A percentile compares a stretch with the other conserved stretches of the same genome.
Conservation (phyloP, 2,888 invertebrate genomes). For the Himalopsyche kuldschensis region DNA sequence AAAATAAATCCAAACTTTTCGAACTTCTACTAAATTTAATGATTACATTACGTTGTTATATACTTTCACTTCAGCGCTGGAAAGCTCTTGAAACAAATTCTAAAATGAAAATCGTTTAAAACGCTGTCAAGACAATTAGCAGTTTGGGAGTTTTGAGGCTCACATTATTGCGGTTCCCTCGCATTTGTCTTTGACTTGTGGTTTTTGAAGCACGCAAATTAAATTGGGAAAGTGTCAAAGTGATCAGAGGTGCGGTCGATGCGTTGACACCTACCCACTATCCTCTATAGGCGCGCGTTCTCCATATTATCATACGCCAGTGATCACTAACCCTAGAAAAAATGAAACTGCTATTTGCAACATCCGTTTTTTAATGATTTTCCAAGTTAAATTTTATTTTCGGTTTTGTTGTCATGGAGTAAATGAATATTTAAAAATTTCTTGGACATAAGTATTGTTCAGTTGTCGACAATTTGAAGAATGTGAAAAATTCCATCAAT, state of each 20-base stretch:
- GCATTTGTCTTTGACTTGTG: slow-evolving; percentile 31
- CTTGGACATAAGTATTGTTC: no score
- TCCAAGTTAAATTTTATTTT: no score
- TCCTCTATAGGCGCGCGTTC: neutral
- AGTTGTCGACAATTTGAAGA: no score
- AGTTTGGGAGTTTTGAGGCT: neutral
- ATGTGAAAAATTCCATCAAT: no score
- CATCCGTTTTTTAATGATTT: no score
- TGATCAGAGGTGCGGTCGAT: slow-evolving; percentile 4
- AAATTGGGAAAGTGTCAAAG: slow-evolving; percentile 38
- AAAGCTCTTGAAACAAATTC: neutral
- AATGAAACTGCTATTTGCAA: no score
- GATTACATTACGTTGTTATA: neutral
- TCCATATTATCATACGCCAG: neutral
- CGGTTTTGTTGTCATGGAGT: no score
- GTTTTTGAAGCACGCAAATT: slow-evolving; percentile 33
- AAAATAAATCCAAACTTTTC: no score
- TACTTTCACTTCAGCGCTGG: neutral
- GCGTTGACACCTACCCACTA: neutral
- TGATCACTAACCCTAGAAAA: neutral
- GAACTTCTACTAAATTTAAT: no score
- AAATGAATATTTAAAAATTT: no score
- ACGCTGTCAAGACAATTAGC: neutral
- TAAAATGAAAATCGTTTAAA: neutral
- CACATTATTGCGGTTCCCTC: neutral